Evolutionary conservation across 1,140 invertebrate species (phyloP), one percentile per base, ranked within the genome.

Genomic region (Nixonia krombeini): DNA sequence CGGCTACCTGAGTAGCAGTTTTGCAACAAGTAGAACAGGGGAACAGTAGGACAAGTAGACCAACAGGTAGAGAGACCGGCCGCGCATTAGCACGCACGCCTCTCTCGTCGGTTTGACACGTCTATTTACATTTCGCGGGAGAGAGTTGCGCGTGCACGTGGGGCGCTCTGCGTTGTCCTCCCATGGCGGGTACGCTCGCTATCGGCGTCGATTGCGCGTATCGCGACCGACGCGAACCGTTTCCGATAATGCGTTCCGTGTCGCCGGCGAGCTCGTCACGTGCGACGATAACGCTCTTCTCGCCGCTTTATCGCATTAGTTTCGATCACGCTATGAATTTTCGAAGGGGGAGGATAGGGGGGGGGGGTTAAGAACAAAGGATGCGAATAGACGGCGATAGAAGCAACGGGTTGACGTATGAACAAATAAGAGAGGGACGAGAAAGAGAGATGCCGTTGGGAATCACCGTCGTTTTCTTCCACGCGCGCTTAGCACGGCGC

Each of bases 1-100:
- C 41, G 16, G 52, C 52, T 56, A 56, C 52, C 33, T 56, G 41
- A 56, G 52, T 46, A 56, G 44, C 53, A 46, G 35, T 46, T 57
- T 40, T 46, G 53, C 33, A 46, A 47, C 49, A 52, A 41, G 38
- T 52, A 52, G 37, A 42, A 28, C 26, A 52, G 40, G 10, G 10
- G 38, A 52, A 28, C 49, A 17, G 38, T 23, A 16, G 38, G 28
- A 33, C 37, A 31, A 47, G 59, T 44, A 40, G 51, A 56, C 45
- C 52, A 56, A n/a, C n/a, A n/a, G 51, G 51, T 55, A 55, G 51
- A 45, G 26, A 18, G 23, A 17, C 8, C 8, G 16, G n/a, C n/a
- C 28, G 33, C 28, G 26, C 51, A 44, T 21, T 42, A 2, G 15
- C 23, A 7, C 26, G 16, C 15, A n/a, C 37, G 10, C 15, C n/a